These are phyloP conservation scores for Pissodes strobi DNA, from an alignment of 1,140 invertebrate species.

Conservation along the genomic window DNA sequence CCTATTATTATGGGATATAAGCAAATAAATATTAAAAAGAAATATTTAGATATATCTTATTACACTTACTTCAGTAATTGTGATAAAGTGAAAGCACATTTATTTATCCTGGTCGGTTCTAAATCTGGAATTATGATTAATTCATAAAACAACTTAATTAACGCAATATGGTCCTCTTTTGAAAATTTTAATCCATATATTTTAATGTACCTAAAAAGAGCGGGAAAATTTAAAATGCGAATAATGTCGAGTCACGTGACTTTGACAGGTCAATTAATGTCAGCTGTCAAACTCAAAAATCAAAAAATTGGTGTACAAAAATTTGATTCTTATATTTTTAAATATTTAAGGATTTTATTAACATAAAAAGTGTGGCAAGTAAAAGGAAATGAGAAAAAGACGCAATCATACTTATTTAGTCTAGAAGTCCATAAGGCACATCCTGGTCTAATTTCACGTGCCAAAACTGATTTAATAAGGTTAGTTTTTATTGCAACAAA, in stretches of 20 bases:
- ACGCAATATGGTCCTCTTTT: conserved; percentile 87
- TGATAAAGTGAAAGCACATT: conserved; percentile 65
- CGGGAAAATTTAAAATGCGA: conserved; percentile 19
- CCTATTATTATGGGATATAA: too few relatives aligned
- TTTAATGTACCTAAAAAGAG: conserved; percentile 72
- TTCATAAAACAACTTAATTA: conserved; percentile 84
- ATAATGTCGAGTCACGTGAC: conserved; percentile 5
- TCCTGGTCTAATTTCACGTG: conserved; percentile 70
- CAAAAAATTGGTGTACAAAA: conserved; percentile 9
- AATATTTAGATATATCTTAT: too few relatives aligned
- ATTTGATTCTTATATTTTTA: not conserved
- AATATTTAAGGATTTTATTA: conserved; percentile 4
- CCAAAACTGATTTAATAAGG: conserved; percentile 67
- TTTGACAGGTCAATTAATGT: conserved; percentile 10
- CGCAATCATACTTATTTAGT: conserved; percentile 67
- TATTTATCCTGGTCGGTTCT: conserved; percentile 72
- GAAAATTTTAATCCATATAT: conserved; percentile 86
- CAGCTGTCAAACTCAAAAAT: conserved; percentile 3
- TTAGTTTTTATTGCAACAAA: conserved; percentile 71
- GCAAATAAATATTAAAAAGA: too few relatives aligned
- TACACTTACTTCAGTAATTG: conserved; percentile 63
- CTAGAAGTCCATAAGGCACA: conserved; percentile 66
- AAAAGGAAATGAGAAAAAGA: too few relatives aligned
- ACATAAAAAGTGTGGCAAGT: too few relatives aligned
- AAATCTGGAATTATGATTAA: conserved; percentile 75